These are phyloP conservation scores for Callosobruchus maculatus DNA, from an alignment of 2,888 invertebrate genomes.

Conservation along the genomic window DNA sequence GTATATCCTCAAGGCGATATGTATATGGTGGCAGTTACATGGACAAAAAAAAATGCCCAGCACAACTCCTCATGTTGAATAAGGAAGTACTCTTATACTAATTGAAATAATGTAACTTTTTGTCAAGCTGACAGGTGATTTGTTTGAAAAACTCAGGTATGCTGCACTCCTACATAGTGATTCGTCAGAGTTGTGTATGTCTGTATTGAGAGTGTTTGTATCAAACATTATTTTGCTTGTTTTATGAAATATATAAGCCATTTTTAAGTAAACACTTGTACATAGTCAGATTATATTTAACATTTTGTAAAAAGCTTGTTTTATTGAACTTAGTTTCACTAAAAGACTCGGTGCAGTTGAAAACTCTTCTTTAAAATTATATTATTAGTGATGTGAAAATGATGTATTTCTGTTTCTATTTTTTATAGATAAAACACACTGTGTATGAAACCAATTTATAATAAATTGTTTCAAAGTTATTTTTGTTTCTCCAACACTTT, in stretches of 20 bases:
- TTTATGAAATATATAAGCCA: conserved; percentile 3
- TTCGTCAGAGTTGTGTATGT: not conserved
- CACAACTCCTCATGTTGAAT: no score
- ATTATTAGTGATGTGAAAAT: not conserved
- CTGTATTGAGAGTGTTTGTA: conserved; percentile 16
- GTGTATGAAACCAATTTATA: not conserved
- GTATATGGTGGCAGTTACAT: no score
- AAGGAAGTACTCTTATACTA: no score
- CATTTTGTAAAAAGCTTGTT: conserved; percentile 19
- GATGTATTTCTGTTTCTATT: not conserved
- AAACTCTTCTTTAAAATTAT: not conserved
- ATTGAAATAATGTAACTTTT: no score
- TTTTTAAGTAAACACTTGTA: conserved; percentile 12
- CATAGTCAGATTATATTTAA: conserved; percentile 18
- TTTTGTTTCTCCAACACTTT: not conserved
- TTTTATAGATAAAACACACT: not conserved
- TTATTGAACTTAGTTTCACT: conserved; percentile 2
- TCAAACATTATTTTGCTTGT: conserved; percentile 16
- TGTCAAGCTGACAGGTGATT: not conserved
- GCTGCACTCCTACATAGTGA: not conserved
- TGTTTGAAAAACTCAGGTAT: conserved; percentile 2
- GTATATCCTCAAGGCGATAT: no score
- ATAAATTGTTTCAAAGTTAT: not conserved
- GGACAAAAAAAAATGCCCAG: no score
- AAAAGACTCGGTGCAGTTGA: not conserved